Conservation (phyloP, 64 coral and sea anemone genomes). For the Pachyseris speciosa region DNA sequence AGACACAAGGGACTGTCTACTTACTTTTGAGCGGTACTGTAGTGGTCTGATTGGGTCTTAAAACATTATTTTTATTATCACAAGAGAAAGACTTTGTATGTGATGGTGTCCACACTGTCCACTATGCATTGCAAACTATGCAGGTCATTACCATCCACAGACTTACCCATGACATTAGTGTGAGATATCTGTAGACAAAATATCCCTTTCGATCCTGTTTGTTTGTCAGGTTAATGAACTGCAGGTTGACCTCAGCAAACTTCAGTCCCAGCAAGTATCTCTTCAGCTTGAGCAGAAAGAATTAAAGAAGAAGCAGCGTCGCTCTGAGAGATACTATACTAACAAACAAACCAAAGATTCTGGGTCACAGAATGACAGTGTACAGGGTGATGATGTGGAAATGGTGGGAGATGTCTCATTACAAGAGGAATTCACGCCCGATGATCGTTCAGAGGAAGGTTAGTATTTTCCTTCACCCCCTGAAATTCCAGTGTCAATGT, state of each 20-base stretch:
- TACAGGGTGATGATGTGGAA: constrained; percentile 37
- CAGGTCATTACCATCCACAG: too few relatives aligned
- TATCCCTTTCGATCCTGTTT: neutral
- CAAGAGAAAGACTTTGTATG: too few relatives aligned
- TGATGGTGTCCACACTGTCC: too few relatives aligned
- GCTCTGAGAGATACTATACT: constrained; percentile 92
- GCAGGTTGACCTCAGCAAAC: constrained; percentile 52
- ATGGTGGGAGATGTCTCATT: constrained; percentile 63
- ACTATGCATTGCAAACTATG: too few relatives aligned
- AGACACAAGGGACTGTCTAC: too few relatives aligned
- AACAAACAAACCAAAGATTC: constrained; percentile 77
- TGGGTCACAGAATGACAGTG: constrained; percentile 33
- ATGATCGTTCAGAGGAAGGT: constrained; percentile 75
- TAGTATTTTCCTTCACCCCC: neutral
- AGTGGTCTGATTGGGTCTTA: too few relatives aligned
- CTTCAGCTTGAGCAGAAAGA: constrained; percentile 89
- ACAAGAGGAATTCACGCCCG: constrained; percentile 30
- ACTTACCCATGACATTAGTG: too few relatives aligned
- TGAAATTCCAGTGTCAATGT: neutral
- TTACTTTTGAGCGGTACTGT: too few relatives aligned
- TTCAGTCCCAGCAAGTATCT: constrained; percentile 78
- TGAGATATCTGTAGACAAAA: too few relatives aligned
- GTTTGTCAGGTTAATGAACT: constrained; percentile 44
- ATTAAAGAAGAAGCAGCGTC: constrained; percentile 89
- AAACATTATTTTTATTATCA: too few relatives aligned